Base-by-base conservation (phyloP, 2,888 invertebrate genomes). In the Platycheirus albimanus region DNA sequence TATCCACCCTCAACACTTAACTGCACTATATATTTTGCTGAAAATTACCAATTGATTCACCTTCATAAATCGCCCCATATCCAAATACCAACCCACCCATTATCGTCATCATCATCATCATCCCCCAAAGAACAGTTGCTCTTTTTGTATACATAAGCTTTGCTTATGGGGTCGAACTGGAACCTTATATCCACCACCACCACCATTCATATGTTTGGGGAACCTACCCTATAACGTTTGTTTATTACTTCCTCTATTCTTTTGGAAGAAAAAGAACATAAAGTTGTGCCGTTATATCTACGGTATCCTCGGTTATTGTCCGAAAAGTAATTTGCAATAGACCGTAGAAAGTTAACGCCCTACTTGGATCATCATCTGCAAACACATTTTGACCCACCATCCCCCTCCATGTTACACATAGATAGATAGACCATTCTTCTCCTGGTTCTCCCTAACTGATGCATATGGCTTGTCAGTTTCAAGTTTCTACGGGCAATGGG, bases 21-120 rank as follows among this genome's bases (percentile, higher is more conserved):
- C 77, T 71, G 71, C 71, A 58, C 52, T 54, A 61, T 33, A 61
- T 76, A 4, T 81, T n/a, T n/a, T 45, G 58, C 47, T 43, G 17
- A 47, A 76, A 81, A 81, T 76, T 72, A 67, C 81, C 81, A 81
- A 81, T 77, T 81, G 81, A 81, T 72, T 77, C 71, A 72, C 81
- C 81, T 81, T 72, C 76, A 81, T 81, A 81, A 81, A 77, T 81
- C 54, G 66, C 71, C 66, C 20, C 63, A 30, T 13, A 41, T 13
- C 3, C 38, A n/a, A n/a, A n/a, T 13, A 45, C 43, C 54, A 33
- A 10, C 45, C 10, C 51, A 19, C 7, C 10, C 20, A 47, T 20
- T 11, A 17, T 17, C 17, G 8, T 45, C 17, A 45, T 45, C 24
- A 28, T 49, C 24, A 1, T 33, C n/a, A n/a, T n/a, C n/a, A n/a